These are phyloP conservation scores for Apostichopus japonicus DNA, from an alignment of 35 echinoderm and acorn worm genomes.

Conservation along the genomic window DNA sequence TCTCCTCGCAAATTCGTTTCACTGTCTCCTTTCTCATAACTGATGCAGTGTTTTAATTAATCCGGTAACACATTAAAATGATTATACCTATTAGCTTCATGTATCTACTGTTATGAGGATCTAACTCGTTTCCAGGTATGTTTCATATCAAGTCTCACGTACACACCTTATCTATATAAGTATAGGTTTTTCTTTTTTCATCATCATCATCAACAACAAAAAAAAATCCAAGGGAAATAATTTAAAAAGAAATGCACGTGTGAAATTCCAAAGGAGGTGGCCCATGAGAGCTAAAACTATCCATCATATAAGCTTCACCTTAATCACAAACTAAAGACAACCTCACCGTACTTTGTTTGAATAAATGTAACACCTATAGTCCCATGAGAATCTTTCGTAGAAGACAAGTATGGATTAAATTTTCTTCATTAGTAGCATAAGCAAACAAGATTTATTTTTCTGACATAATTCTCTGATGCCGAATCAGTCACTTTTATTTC, in stretches of 20 bases:
- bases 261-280: conserved; percentile 5
- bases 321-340: conserved; percentile 17
- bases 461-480: conserved; percentile 26
- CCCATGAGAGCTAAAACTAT: background rate
- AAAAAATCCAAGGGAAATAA: background rate
- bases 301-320: background rate
- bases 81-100: no score
- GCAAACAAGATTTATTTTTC: conserved; percentile 51
- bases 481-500: background rate
- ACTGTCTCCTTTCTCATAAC: background rate
- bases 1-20: background rate
- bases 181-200: background rate
- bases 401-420: conserved; percentile 13
- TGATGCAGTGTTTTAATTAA: background rate
- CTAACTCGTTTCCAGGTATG: no score
- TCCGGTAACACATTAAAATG: background rate
- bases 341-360: conserved; percentile 1
- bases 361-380: conserved; percentile 36
- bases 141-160: no score
- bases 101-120: no score
- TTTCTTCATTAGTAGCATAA: conserved; percentile 42
- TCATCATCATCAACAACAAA: background rate
- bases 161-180: no score
- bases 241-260: conserved; percentile 9
- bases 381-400: conserved; percentile 3